Evolutionary conservation across 1,140 invertebrate species (phyloP).

Genomic region (Aphidius ervi): DNA sequence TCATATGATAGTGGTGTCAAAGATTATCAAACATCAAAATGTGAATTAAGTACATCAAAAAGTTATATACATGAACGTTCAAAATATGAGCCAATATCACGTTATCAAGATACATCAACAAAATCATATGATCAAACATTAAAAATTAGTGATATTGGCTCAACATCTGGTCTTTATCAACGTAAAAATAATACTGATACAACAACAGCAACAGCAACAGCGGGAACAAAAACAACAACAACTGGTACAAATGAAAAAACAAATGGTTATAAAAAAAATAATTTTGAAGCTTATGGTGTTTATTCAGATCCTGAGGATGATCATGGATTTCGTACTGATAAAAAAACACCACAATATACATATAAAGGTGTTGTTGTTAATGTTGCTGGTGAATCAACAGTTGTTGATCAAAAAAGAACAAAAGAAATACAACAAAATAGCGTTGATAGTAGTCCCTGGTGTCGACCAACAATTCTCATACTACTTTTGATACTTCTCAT

Average conservation of each 20-base stretch:
- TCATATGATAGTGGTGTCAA: conserved; percentile 20
- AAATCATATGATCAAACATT: conserved; percentile 49
- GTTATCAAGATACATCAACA: conserved; percentile 36
- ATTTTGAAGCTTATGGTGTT: conserved; percentile 54
- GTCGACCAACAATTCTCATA: conserved; percentile 54
- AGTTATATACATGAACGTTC: conserved; percentile 43
- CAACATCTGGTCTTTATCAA: conserved; percentile 31
- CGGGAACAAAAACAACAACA: background rate
- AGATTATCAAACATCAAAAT: conserved; percentile 35
- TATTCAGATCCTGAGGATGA: conserved; percentile 56
- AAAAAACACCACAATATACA: conserved; percentile 47
- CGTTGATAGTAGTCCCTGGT: conserved; percentile 48
- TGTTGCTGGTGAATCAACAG: conserved; percentile 50
- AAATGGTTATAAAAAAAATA: conserved; percentile 51
- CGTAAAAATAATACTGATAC: conserved; percentile 43
- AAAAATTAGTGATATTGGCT: conserved; percentile 44
- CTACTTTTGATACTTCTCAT: conserved; percentile 55
- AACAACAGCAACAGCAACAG: background rate
- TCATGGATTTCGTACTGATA: conserved; percentile 51
- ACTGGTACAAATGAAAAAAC: conserved; percentile 39
- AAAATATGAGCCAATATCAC: conserved; percentile 41
- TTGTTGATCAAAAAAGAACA: conserved; percentile 45
- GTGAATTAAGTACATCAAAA: conserved; percentile 46
- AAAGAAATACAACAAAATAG: conserved; percentile 41
- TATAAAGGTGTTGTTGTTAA: conserved; percentile 57